Conservation (phyloP, 2,888 invertebrate genomes). For the Coelopa pilipes region DNA sequence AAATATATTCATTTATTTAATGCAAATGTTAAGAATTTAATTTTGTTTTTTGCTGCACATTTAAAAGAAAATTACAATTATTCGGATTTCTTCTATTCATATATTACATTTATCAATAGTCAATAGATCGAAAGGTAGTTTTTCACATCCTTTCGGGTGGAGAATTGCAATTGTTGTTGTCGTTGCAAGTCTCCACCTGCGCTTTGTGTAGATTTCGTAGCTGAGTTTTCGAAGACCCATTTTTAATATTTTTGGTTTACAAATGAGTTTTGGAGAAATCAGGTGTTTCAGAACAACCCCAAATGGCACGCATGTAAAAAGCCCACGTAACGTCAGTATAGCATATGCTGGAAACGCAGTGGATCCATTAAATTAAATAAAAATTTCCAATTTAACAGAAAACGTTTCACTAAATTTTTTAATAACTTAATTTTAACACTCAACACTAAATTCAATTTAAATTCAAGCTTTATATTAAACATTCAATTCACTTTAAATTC, state of each 20-base stretch:
- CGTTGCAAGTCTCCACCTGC: too few relatives aligned
- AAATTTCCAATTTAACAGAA: background rate
- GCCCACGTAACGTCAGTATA: too few relatives aligned
- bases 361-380: background rate
- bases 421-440: too few relatives aligned
- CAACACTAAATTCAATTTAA: background rate
- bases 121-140: constrained; percentile 25
- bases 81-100: constrained; percentile 8
- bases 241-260: background rate
- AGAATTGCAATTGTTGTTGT: background rate
- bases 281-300: background rate
- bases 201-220: too few relatives aligned
- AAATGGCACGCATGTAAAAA: background rate
- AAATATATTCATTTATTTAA: constrained; percentile 19
- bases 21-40: constrained; percentile 36
- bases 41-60: constrained; percentile 40
- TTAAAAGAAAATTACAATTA: constrained; percentile 40
- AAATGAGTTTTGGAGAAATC: too few relatives aligned
- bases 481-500: background rate
- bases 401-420: too few relatives aligned
- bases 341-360: constrained; percentile 1
- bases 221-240: too few relatives aligned
- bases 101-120: constrained; percentile 22
- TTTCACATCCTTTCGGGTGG: constrained; percentile 21
- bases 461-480: background rate